Base-by-base conservation (phyloP, 1,140 invertebrate species). In the Saccostrea glomerata region DNA sequence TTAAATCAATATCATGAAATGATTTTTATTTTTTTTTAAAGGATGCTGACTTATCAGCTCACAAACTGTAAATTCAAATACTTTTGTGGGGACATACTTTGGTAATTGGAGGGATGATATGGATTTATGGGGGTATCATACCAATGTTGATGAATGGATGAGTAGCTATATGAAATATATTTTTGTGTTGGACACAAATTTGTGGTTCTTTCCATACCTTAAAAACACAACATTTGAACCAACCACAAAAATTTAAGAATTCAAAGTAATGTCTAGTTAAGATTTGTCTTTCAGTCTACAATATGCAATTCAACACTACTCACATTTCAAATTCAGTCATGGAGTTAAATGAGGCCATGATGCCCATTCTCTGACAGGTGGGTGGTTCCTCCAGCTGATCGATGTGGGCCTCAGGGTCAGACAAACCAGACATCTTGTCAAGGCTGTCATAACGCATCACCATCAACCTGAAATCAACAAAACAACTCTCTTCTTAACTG, bases 311-410 rank as follows among this genome's bases (percentile, higher is more conserved):
- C 17, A 63, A 63, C 17, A 58, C 86, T 30, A 89, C 88, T 89
- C 89, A 93, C 92, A 86, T 55, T 86, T 85, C 90, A 87, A 99
- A 99, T 90, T 98, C 97, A 70, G 97, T 97, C 93, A 99, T 98
- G 66, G 97, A 97, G 85, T 97, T 96, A 94, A 99, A 99, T 0
- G 98, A 97, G 0, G 98, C 97, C 96, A 99, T 98, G 23, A 98
- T 97, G 0, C 98, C 98, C 54, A 97, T 98, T 82, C 98, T 95
- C 90, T 96, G 96, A 91, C 96, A 96, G 70, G 93, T 86, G 84
- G 93, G 93, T 5, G 92, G 89, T 23, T 94, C 93, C 30, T 93
- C 90, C 47, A 91, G 85, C 58, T 92, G 89, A 54, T 93, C 93
- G 25, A 92, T 92, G 70, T 91, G 92, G 9, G 89, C 89, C 2